These are phyloP conservation scores for Chitala chitala DNA, from an alignment of 2,113 vertebrate species.

Conservation along the genomic window DNA sequence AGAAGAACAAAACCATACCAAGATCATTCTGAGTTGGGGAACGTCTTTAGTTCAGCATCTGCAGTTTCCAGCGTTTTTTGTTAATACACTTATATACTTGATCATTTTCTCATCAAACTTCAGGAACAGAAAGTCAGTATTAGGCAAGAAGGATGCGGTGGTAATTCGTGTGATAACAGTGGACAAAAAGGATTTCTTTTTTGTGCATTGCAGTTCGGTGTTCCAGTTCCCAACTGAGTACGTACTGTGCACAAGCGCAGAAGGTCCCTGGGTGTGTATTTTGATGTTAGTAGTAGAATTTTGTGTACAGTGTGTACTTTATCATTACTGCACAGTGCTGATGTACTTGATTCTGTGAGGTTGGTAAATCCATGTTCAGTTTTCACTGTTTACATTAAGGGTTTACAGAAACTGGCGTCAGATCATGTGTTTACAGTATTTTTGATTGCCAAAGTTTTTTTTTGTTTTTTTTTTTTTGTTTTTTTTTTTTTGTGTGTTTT, in stretches of 20 bases:
- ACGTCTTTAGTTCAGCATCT: too few species aligned
- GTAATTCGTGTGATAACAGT: neutral
- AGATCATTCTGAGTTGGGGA: too few species aligned
- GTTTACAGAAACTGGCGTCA: conserved; percentile 1
- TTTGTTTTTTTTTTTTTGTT: neutral
- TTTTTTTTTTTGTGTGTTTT: neutral
- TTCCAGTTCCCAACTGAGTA: too few species aligned
- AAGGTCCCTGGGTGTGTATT: too few species aligned
- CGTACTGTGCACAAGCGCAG: too few species aligned
- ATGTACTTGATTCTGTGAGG: neutral
- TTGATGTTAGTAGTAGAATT: neutral
- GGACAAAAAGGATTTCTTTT: neutral
- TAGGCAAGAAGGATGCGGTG: too few species aligned
- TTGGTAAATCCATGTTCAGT: neutral
- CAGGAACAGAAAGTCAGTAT: neutral
- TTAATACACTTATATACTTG: too few species aligned
- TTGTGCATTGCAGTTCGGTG: neutral
- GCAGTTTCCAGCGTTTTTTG: too few species aligned
- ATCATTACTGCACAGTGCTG: neutral
- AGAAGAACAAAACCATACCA: too few species aligned
- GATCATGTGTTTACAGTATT: neutral
- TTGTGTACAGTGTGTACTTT: neutral
- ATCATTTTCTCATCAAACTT: too few species aligned
- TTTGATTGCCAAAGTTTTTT: conserved; percentile 1
- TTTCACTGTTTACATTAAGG: neutral